A percentile compares a stretch with the other conserved stretches of the same genome.
These are phyloP conservation scores for Paramormyrops hopkinsi DNA, from an alignment of 2,797 vertebrate species.

Conservation along the genomic window DNA sequence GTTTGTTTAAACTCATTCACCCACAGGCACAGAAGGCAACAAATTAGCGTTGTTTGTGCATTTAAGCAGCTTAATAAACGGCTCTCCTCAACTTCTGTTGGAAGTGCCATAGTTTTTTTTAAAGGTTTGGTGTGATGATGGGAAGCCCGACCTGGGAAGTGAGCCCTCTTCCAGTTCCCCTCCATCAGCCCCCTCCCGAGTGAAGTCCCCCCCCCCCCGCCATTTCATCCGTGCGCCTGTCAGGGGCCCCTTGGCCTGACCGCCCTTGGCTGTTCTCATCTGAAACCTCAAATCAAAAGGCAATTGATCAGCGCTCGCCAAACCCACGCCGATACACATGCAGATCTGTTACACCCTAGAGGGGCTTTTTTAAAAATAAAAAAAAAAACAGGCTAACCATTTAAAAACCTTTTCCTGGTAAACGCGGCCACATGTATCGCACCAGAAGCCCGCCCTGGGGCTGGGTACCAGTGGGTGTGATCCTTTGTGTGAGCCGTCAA, in stretches of 20 bases:
- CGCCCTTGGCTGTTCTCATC: background rate
- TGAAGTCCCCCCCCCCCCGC: background rate
- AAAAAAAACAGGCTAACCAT: background rate
- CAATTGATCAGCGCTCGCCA: background rate
- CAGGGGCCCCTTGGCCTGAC: background rate
- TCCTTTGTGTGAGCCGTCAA: conserved; percentile 42
- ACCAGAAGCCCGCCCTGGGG: conserved; percentile 26
- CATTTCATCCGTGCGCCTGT: background rate
- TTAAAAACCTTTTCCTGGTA: conserved; percentile 27
- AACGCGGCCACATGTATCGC: conserved; percentile 32
- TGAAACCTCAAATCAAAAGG: background rate
- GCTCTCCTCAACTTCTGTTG: background rate
- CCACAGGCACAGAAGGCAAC: background rate
- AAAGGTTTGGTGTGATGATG: background rate
- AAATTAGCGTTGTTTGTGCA: background rate
- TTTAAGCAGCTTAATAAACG: background rate
- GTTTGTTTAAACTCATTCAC: conserved; percentile 36
- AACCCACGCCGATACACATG: background rate
- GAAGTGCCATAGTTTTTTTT: background rate
- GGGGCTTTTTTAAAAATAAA: conserved; percentile 23
- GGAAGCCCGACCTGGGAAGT: background rate
- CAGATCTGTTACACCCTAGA: background rate
- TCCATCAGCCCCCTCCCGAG: background rate
- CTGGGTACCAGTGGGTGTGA: conserved; percentile 22
- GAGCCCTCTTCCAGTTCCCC: background rate